Evolutionary conservation across 2,888 invertebrate species (phyloP).

Genomic region (Eupeodes latifasciatus): DNA sequence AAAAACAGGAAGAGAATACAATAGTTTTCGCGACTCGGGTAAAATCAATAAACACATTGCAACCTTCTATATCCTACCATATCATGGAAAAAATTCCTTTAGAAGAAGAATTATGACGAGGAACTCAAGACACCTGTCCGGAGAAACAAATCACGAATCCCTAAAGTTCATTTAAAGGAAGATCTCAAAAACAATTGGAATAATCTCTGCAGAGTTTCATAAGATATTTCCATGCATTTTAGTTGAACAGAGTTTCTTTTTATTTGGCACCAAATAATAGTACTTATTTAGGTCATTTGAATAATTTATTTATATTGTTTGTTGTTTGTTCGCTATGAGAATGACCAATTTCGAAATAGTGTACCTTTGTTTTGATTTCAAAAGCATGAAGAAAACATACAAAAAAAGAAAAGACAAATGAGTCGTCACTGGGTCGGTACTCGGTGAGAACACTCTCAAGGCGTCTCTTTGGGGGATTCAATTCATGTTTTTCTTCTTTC

Average conservation of each 20-base stretch:
- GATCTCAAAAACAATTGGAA: neutral
- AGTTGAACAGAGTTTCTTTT: neutral
- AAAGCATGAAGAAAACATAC: no score
- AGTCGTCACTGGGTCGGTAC: neutral
- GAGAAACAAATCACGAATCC: neutral
- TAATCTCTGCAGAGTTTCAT: neutral
- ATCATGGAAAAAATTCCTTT: neutral
- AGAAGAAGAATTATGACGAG: slow-evolving; percentile 22
- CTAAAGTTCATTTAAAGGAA: neutral
- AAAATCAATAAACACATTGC: slow-evolving; percentile 66
- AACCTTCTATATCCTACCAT: neutral
- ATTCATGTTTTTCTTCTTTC: neutral
- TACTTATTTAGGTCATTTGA: slow-evolving; percentile 15
- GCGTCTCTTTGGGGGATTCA: neutral
- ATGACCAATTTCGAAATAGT: neutral
- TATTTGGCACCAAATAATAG: neutral
- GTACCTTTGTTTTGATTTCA: slow-evolving; percentile 21
- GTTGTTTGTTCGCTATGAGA: neutral
- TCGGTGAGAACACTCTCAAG: neutral
- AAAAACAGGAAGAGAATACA: neutral
- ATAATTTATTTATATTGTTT: slow-evolving; percentile 12
- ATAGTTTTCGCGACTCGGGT: neutral
- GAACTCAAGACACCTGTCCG: slow-evolving; percentile 25
- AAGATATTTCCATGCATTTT: neutral
- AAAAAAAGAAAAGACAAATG: no score